Base-by-base conservation (phyloP, 2,113 vertebrate species). In the Martes martes region DNA sequence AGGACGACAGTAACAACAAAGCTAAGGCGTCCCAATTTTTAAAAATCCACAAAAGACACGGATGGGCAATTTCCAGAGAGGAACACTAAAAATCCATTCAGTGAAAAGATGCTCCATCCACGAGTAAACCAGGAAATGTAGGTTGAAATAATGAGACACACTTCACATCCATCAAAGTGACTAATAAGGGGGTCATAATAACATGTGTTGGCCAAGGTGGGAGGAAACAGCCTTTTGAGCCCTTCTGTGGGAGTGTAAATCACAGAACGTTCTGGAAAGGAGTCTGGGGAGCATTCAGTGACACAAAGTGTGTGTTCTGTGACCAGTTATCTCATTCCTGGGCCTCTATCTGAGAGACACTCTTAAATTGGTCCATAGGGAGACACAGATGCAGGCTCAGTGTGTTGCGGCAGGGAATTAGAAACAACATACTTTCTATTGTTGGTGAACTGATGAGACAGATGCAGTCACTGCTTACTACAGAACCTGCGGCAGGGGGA, bases 81-180 rank as follows among this genome's bases (percentile, higher is more conserved):
- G 19, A 47, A 80, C 47, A 21, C 50, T n/a, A n/a, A 55, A 42
- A n/a, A 13, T n/a, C 78, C 18, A 11, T 23, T 52, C 7, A 2
- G 78, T n/a, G 31, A 55, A 55, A 50, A 55, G 47, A 80, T n/a
- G 47, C 31, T 55, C 78, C n/a, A 52, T 21, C 18, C 16, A 80
- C 9, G 7, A n/a, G 78, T 23, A 23, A 80, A 4, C 47, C 78
- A n/a, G 19, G 31, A 52, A n/a, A n/a, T 10, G 0, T 7, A 11
- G 26, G 23, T 74, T 45, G 73, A 45, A 45, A 28, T 23, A 42
- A 42, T 15, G 42, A 76, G 24, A 28, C 28, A 28, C 21, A 16
- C 11, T 45, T 45, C 87, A 59, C 36, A 45, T 47, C 19, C 36
- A 47, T n/a, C 52, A 24, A 59, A 74, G 31, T 59, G 36, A 89